These are phyloP conservation scores for Arrhopalites spinosus DNA, from an alignment of 2,888 invertebrate genomes.

Conservation along the genomic window DNA sequence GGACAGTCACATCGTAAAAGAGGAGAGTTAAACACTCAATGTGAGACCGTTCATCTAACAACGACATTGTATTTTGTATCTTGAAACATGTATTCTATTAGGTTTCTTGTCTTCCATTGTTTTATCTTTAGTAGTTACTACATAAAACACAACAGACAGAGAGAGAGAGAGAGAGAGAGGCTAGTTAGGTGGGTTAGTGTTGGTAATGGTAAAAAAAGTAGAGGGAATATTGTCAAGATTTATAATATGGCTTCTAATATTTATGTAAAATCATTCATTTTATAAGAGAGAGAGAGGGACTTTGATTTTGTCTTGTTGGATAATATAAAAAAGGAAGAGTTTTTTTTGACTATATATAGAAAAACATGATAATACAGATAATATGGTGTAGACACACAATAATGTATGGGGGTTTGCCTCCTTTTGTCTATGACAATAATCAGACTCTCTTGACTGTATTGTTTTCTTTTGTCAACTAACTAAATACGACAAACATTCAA, in stretches of 20 bases:
- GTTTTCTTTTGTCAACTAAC: constrained; percentile 1
- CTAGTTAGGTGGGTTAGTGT: background rate
- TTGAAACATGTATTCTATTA: too few species aligned
- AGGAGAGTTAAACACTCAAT: constrained; percentile 19
- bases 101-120: too few species aligned
- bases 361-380: too few species aligned
- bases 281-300: constrained; percentile 10
- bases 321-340: background rate
- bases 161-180: background rate
- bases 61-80: constrained; percentile 23
- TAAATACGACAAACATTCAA: constrained; percentile 4
- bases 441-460: background rate
- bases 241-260: constrained; percentile 26
- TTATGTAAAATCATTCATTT: constrained; percentile 28
- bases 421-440: background rate
- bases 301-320: constrained; percentile 13
- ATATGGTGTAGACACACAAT: too few species aligned
- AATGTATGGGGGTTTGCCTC: background rate
- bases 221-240: constrained; percentile 21
- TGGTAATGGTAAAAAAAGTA: background rate
- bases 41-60: constrained; percentile 21
- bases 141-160: too few species aligned
- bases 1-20: constrained; percentile 26
- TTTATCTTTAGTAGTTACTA: too few species aligned
- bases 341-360: too few species aligned